Evolutionary conservation across 2,797 vertebrate genomes (phyloP).

Genomic region (Sarcoramphus papa): DNA sequence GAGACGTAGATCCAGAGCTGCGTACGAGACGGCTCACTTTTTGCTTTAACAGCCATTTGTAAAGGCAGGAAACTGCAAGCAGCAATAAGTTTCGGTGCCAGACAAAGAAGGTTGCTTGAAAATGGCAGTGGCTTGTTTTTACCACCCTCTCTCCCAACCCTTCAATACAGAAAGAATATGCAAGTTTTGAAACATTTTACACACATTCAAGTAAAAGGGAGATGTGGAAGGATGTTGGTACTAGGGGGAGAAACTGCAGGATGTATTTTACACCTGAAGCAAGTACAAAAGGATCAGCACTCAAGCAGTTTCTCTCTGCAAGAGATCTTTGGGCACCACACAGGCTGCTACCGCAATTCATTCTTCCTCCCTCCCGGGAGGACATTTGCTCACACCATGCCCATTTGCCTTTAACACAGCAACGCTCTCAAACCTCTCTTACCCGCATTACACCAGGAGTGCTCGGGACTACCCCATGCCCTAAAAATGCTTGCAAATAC

Average conservation of each 20-base stretch:
- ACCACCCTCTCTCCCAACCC: background rate
- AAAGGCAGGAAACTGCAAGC: background rate
- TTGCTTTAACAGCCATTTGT: background rate
- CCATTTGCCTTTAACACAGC: background rate
- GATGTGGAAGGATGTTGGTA: background rate
- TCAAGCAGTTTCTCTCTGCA: background rate
- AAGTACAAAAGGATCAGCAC: background rate
- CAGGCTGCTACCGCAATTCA: background rate
- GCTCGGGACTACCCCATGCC: background rate
- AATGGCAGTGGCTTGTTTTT: background rate
- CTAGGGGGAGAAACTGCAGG: background rate
- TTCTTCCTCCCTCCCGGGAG: accelerated
- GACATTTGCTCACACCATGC: background rate
- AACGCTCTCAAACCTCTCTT: background rate
- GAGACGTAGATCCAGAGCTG: background rate
- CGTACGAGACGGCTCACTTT: background rate
- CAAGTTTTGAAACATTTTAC: background rate
- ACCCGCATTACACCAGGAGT: background rate
- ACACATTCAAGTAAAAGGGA: background rate
- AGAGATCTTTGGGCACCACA: background rate
- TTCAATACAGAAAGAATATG: background rate
- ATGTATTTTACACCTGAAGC: background rate
- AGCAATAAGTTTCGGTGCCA: background rate
- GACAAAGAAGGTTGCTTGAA: background rate
- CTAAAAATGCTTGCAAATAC: background rate